phyloP scores from a whole-genome alignment of 2,888 invertebrate species.

The Sphaerophoria rueppellii region DNA sequence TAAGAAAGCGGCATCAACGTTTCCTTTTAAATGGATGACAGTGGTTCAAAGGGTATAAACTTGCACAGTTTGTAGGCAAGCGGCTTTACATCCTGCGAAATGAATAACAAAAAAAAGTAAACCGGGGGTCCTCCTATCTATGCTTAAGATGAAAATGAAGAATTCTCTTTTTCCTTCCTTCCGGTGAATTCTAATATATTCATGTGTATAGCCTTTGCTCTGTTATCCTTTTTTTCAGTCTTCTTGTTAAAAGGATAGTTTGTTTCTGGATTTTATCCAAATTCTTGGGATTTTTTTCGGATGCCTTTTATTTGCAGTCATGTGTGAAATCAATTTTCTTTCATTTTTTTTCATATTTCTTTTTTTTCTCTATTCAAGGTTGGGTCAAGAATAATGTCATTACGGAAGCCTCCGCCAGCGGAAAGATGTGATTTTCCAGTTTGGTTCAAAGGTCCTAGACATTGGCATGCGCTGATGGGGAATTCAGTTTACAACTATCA shows the following conservation, averaged over 20 bases:
- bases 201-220: constrained; percentile 3
- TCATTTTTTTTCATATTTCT: constrained; percentile 47
- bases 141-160: constrained; percentile 47
- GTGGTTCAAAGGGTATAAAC: constrained; percentile 39
- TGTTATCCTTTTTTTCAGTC: background rate
- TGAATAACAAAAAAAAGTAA: background rate
- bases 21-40: constrained; percentile 43
- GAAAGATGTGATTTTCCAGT: constrained; percentile 90
- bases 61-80: constrained; percentile 32
- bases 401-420: constrained; percentile 81
- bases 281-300: constrained; percentile 53
- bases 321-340: constrained; percentile 67
- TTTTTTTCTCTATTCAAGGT: constrained; percentile 77
- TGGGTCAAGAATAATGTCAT: constrained; percentile 82
- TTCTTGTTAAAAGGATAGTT: background rate
- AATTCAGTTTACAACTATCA: constrained; percentile 93
- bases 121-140: background rate
- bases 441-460: constrained; percentile 92
- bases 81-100: background rate
- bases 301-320: constrained; percentile 56
- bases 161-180: constrained; percentile 54
- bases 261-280: constrained; percentile 42
- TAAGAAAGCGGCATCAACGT: constrained; percentile 12
- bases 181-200: constrained; percentile 26
- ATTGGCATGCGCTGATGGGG: constrained; percentile 95